Base-by-base conservation (phyloP, 2,888 invertebrate species). In the Phanerotoma sp. region DNA sequence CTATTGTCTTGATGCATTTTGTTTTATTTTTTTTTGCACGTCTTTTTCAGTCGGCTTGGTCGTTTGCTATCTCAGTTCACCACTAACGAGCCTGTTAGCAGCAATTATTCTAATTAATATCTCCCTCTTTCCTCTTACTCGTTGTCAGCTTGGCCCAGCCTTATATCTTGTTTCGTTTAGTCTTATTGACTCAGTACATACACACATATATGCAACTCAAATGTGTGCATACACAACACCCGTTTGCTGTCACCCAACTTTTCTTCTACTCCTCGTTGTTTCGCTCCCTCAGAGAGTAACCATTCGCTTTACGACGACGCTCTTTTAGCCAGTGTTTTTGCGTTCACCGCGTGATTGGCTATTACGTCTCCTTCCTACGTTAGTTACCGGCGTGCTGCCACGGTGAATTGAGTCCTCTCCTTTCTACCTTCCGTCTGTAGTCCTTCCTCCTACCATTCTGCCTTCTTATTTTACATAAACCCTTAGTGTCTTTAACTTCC, bases 51-150 rank as follows among this genome's bases (percentile, higher is more conserved):
- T 54, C 61, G 62, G 56, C 64, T 60, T 65, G 65, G 71, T 72
- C 71, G 70, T 68, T 71, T 68, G 71, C 74, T 72, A 74, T 73
- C 72, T 66, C 66, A 63, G 69, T 71, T 61, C 57, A 73, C 71
- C 74, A 74, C 73, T 75, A 76, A 76, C 75, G 73, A 76, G 75
- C 69, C 75, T 75, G 75, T 76, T 76, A 76, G 74, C 74, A 70
- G 71, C 74, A 76, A 77, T 76, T 74, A 77, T 76, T 76, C 74
- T 75, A 77, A 77, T 77, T 75, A 75, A 77, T 77, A 76, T 77
- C 70, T 71, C 66, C 71, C 60, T 61, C 52, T 58, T 57, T 28
- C 56, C 52, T 49, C 51, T 52, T 35, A n/a, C 25, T 25, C 7
- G 25, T 33, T 47, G 32, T 18, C 33, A 37, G 38, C 42, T 54